These are phyloP conservation scores for Drosophila nebulosa DNA, from an alignment of 1,140 invertebrate species.

Conservation along the genomic window DNA sequence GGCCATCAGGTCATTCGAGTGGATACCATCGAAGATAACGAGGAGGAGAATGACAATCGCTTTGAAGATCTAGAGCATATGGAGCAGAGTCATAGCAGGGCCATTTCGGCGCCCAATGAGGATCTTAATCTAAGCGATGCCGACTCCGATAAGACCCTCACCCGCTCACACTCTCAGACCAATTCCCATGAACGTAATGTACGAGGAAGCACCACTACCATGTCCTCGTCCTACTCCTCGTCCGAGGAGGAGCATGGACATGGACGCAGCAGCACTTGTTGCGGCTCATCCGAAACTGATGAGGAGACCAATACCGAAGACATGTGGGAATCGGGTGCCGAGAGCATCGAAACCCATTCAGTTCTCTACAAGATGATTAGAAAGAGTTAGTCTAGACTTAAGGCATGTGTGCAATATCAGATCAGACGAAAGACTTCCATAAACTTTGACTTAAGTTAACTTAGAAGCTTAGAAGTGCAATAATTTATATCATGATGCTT, in stretches of 20 bases:
- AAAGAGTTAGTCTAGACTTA: constrained; percentile 76
- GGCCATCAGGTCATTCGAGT: constrained; percentile 66
- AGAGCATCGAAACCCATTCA: constrained; percentile 91
- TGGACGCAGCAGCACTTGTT: constrained; percentile 58
- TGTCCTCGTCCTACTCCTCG: constrained; percentile 56
- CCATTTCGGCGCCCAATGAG: constrained; percentile 14
- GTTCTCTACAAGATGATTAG: constrained; percentile 87
- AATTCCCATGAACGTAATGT: constrained; percentile 52
- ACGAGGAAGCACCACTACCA: constrained; percentile 43
- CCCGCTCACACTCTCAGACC: constrained; percentile 47
- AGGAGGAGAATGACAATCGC: constrained; percentile 62
- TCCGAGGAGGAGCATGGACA: constrained; percentile 56
- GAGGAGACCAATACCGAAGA: constrained; percentile 88
- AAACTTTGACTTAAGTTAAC: constrained; percentile 14
- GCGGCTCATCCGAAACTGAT: constrained; percentile 81
- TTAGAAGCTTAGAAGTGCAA: constrained; percentile 59
- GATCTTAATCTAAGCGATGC: constrained; percentile 61
- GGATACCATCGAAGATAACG: constrained; percentile 78
- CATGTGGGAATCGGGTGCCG: constrained; percentile 90
- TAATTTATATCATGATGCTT: constrained; percentile 55
- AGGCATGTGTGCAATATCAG: constrained; percentile 60
- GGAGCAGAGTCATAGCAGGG: constrained; percentile 32
- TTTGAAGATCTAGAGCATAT: constrained; percentile 79
- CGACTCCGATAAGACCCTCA: constrained; percentile 73
- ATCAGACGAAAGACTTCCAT: constrained; percentile 48